A percentile compares a stretch with the other conserved stretches of the same genome.
Conservation (phyloP, 2,888 invertebrate species). For the Agrochola lota region DNA sequence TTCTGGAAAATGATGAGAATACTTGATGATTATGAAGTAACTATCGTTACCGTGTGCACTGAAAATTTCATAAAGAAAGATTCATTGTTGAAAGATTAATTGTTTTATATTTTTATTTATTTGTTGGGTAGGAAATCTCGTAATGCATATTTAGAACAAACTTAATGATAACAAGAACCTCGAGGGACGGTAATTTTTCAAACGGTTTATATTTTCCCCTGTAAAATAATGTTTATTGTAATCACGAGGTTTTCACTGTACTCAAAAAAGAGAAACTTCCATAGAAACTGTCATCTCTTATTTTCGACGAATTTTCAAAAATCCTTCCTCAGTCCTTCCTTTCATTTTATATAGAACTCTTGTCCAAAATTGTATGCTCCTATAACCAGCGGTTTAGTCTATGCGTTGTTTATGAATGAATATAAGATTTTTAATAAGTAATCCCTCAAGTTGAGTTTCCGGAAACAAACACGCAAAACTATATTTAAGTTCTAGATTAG, state of each 20-base stretch:
- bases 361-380: not conserved
- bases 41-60: too few species aligned
- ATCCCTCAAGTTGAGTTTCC: too few species aligned
- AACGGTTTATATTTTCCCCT: not conserved
- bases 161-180: not conserved
- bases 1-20: slow-evolving; percentile 22
- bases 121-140: not conserved
- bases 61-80: not conserved
- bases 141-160: not conserved
- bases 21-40: not conserved
- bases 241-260: not conserved
- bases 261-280: too few species aligned
- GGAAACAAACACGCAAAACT: too few species aligned
- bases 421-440: not conserved
- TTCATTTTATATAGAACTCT: not conserved
- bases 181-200: not conserved
- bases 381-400: not conserved
- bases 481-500: too few species aligned
- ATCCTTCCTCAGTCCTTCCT: not conserved
- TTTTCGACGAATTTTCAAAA: not conserved
- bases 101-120: not conserved
- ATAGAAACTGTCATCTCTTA: not conserved
- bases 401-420: not conserved
- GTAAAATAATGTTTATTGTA: too few species aligned
- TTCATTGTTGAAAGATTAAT: not conserved